Evolutionary conservation across 2,797 vertebrate genomes (phyloP).

Genomic region (Pteronotus mesoamericanus): DNA sequence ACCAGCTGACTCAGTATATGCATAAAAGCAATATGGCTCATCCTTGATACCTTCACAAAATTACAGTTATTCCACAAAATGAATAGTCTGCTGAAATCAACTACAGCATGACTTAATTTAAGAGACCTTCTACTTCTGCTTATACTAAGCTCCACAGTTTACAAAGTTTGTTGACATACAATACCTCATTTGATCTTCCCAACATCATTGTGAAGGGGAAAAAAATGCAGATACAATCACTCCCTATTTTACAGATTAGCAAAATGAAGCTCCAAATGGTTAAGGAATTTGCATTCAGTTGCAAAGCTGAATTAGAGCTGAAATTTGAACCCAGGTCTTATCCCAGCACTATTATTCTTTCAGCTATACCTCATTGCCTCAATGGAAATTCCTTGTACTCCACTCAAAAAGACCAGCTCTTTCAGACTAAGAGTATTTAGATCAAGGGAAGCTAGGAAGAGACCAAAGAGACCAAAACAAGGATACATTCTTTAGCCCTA

Average conservation of each 20-base stretch:
- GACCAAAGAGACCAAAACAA: not conserved
- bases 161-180: not conserved
- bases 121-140: not conserved
- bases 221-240: not conserved
- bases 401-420: not conserved
- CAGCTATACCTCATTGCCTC: not conserved
- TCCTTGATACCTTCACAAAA: not conserved
- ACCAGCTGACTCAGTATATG: slow-evolving; percentile 31
- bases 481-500: not conserved
- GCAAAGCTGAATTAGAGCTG: not conserved
- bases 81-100: not conserved
- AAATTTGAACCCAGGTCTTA: not conserved
- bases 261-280: not conserved
- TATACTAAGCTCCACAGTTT: not conserved
- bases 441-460: not conserved
- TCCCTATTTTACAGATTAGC: not conserved
- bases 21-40: not conserved
- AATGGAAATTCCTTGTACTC: not conserved
- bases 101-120: not conserved
- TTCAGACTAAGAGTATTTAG: not conserved
- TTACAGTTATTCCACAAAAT: not conserved
- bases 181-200: not conserved
- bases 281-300: not conserved
- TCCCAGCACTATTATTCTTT: not conserved
- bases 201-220: not conserved